Percentiles rank a stretch among this genome's conserved stretches.
phyloP scores from a whole-genome alignment of 2,888 invertebrate genomes.

The Mactromeris polynyma region DNA sequence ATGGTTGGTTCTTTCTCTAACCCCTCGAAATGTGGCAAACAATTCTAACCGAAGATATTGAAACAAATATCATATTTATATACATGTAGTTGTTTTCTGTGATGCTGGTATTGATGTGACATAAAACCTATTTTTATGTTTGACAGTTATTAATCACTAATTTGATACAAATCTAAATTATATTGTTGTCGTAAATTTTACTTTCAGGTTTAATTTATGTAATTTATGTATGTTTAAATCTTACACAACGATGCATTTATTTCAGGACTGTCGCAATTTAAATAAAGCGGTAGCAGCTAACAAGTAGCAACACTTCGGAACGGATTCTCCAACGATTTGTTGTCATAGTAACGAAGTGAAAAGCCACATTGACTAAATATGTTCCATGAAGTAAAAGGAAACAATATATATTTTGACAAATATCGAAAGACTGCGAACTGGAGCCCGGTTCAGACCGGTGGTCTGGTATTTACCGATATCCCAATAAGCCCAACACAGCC shows the following conservation, averaged over 20 bases:
- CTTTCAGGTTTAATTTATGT: too few relatives aligned
- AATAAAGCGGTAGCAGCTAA: not conserved
- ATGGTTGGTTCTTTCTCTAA: too few relatives aligned
- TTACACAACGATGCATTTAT: not conserved
- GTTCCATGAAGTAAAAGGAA: conserved; percentile 58
- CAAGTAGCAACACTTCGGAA: too few relatives aligned
- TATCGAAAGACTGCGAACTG: conserved; percentile 41
- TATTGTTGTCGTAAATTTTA: too few relatives aligned
- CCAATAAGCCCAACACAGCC: conserved; percentile 12
- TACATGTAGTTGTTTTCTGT: too few relatives aligned
- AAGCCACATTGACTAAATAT: conserved; percentile 1
- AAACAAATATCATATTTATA: too few relatives aligned
- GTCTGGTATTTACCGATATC: conserved; percentile 31
- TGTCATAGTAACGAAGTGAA: not conserved
- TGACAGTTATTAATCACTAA: too few relatives aligned
- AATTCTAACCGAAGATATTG: too few relatives aligned
- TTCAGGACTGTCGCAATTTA: not conserved
- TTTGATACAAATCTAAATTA: too few relatives aligned
- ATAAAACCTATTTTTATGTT: too few relatives aligned
- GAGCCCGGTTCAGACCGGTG: conserved; percentile 53
- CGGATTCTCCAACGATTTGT: not conserved
- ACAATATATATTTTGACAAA: conserved; percentile 47
- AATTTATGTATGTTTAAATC: not conserved
- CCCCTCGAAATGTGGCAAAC: too few relatives aligned
- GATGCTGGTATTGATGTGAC: too few relatives aligned